Conservation (phyloP, 2,113 vertebrate species). For the Colistium nudipinnis region DNA sequence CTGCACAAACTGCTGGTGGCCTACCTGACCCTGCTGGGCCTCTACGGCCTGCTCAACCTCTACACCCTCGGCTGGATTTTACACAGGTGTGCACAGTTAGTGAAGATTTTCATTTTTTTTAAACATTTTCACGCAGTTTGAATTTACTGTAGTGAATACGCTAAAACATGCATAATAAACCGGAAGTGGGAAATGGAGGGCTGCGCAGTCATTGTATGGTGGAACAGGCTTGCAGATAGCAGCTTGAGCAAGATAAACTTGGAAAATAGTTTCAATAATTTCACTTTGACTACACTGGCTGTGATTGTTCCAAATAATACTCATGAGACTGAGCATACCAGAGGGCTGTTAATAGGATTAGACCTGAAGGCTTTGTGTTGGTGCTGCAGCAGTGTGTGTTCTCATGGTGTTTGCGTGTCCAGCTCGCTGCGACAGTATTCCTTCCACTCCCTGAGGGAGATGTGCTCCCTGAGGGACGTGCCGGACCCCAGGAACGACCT, state of each 20-base stretch:
- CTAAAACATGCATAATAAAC: too few relatives aligned
- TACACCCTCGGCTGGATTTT: conserved; percentile 84
- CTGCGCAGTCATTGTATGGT: background rate
- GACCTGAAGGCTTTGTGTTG: background rate
- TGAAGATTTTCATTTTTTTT: too few relatives aligned
- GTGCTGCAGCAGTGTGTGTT: background rate
- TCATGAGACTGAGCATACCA: conserved; percentile 14
- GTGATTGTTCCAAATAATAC: conserved; percentile 7
- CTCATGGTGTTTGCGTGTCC: background rate
- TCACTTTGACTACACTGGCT: background rate
- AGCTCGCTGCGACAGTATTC: conserved; percentile 83
- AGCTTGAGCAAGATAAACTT: conserved; percentile 1
- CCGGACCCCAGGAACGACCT: conserved; percentile 85
- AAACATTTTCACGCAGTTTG: too few relatives aligned
- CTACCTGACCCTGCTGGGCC: conserved; percentile 79
- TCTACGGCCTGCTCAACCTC: conserved; percentile 78
- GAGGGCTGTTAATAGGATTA: conserved; percentile 33
- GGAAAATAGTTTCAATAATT: background rate
- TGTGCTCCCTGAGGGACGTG: conserved; percentile 71
- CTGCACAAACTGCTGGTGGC: conserved; percentile 81
- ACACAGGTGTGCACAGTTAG: conserved; percentile 65
- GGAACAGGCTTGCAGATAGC: background rate
- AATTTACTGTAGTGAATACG: too few relatives aligned
- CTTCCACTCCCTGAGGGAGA: conserved; percentile 75
- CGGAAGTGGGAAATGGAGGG: too few relatives aligned